Percentiles rank a stretch among this genome's conserved stretches.
Evolutionary conservation across 1,140 invertebrate genomes (phyloP).

Genomic region (Saxidomus purpurata): DNA sequence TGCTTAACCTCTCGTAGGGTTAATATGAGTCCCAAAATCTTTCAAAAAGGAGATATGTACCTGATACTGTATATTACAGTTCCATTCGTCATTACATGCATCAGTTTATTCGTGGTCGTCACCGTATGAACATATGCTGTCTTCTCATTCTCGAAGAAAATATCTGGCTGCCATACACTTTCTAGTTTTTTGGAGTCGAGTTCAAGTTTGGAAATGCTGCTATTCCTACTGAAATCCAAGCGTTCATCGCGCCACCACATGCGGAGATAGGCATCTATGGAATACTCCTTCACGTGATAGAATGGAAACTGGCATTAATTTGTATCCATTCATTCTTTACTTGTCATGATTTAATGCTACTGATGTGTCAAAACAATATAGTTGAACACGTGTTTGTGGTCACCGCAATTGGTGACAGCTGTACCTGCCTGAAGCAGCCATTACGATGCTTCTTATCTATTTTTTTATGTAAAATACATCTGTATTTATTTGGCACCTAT

Average conservation of each 20-base stretch:
- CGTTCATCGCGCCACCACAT: slow-evolving; percentile 61
- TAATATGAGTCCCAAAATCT: no score
- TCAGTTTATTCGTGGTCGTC: slow-evolving; percentile 84
- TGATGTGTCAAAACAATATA: no score
- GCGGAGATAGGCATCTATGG: slow-evolving; percentile 18
- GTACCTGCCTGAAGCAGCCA: no score
- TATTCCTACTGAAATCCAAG: slow-evolving; percentile 45
- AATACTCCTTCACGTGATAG: slow-evolving; percentile 20
- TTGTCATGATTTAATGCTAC: no score
- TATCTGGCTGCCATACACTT: slow-evolving; percentile 83
- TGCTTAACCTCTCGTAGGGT: no score
- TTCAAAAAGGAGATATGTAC: slow-evolving; percentile 38
- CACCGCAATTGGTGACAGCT: no score
- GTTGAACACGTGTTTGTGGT: no score
- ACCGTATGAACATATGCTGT: slow-evolving; percentile 84
- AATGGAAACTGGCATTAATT: no score
- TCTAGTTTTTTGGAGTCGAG: slow-evolving; percentile 72
- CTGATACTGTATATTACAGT: slow-evolving; percentile 76
- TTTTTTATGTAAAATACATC: no score
- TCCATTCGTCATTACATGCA: slow-evolving; percentile 87
- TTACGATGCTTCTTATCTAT: no score
- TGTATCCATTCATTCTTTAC: no score
- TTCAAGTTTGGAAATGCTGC: slow-evolving; percentile 43
- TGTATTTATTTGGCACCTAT: no score
- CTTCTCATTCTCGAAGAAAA: slow-evolving; percentile 85